phyloP scores from a whole-genome alignment of 2,113 vertebrate species.

The Scalopus aquaticus region DNA sequence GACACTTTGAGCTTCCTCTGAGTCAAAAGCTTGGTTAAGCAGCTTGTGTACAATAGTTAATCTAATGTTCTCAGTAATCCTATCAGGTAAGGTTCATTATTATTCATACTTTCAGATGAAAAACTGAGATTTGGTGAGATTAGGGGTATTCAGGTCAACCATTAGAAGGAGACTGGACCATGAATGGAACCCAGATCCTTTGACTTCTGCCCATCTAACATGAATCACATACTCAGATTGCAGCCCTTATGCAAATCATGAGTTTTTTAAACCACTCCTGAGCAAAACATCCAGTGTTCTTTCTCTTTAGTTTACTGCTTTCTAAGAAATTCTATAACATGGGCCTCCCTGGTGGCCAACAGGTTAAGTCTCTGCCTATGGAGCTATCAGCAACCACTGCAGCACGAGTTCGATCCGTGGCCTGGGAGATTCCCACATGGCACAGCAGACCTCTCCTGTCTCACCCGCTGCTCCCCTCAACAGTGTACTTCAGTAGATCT shows the following conservation, averaged over 20 bases:
- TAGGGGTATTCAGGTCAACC: neutral
- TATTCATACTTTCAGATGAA: neutral
- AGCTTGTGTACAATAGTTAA: neutral
- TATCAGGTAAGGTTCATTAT: neutral
- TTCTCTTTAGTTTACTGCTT: constrained; percentile 29
- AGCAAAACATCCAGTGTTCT: neutral
- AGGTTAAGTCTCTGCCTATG: too few relatives aligned
- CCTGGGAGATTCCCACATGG: too few relatives aligned
- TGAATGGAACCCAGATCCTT: neutral
- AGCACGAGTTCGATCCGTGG: too few relatives aligned
- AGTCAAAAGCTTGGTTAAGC: neutral
- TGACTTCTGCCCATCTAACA: neutral
- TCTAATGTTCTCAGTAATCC: neutral
- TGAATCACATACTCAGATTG: neutral
- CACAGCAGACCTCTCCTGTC: too few relatives aligned
- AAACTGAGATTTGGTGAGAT: neutral
- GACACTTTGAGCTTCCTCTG: neutral
- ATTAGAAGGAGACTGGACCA: neutral
- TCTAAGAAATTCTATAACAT: neutral
- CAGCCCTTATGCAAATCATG: neutral
- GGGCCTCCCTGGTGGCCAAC: too few relatives aligned
- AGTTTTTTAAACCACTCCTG: constrained; percentile 10
- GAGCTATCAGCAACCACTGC: too few relatives aligned
- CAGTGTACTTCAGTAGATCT: too few relatives aligned
- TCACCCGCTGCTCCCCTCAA: too few relatives aligned